phyloP scores from a whole-genome alignment of 1,140 invertebrate species.

The Zaprionus ornatus region DNA sequence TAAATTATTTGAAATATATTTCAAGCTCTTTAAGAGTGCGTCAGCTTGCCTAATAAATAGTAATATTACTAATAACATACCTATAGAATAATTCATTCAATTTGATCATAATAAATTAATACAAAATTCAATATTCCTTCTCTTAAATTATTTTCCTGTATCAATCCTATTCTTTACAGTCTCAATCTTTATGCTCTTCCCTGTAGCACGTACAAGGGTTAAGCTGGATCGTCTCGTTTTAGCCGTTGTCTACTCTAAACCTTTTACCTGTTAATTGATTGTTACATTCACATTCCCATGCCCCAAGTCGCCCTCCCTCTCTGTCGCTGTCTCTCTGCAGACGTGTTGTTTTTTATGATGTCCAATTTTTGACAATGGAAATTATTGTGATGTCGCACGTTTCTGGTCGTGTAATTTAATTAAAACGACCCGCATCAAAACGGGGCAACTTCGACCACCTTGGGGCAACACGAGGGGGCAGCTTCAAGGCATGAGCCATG shows the following conservation, averaged over 20 bases:
- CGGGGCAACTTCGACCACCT: slow-evolving; percentile 18
- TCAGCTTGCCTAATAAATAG: fast-evolving
- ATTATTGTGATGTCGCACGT: slow-evolving; percentile 80
- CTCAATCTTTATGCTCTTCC: too few species aligned
- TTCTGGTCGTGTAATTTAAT: slow-evolving; percentile 79
- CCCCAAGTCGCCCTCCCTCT: slow-evolving; percentile 1
- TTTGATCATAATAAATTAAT: too few species aligned
- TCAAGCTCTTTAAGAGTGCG: too few species aligned
- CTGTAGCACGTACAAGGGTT: slow-evolving; percentile 38
- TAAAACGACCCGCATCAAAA: slow-evolving; percentile 71
- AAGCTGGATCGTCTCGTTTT: slow-evolving; percentile 38
- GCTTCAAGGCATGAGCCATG: slow-evolving; percentile 47
- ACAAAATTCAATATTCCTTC: too few species aligned
- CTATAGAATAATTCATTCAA: too few species aligned
- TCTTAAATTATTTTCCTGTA: too few species aligned
- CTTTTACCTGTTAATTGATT: slow-evolving; percentile 77
- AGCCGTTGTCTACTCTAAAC: slow-evolving; percentile 39
- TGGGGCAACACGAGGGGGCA: not conserved
- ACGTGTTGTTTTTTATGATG: slow-evolving; percentile 79
- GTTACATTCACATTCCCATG: slow-evolving; percentile 60
- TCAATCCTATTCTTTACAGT: too few species aligned
- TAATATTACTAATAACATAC: too few species aligned
- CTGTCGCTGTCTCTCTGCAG: slow-evolving; percentile 45
- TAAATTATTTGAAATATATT: too few species aligned
- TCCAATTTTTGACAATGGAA: slow-evolving; percentile 78